Evolutionary conservation across 2,888 invertebrate genomes (phyloP).

Genomic region (Lysandra coridon): DNA sequence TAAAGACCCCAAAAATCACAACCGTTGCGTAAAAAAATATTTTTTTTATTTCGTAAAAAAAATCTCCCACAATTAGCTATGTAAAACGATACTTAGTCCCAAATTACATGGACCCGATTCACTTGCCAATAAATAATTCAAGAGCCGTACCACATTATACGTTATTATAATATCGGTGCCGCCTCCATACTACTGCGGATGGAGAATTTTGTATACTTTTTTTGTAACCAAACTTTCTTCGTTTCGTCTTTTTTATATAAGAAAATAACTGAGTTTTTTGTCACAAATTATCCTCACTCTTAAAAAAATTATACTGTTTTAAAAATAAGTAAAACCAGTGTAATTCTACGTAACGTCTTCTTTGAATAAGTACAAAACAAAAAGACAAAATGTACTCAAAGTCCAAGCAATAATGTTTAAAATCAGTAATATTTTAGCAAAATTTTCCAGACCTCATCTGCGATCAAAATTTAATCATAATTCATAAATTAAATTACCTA

Average conservation of each 20-base stretch:
- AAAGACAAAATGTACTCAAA: no score
- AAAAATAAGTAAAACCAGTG: no score
- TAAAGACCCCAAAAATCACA: background rate
- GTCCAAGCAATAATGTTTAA: no score
- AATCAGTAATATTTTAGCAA: background rate
- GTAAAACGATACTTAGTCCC: conserved; percentile 16
- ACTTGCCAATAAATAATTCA: conserved; percentile 53
- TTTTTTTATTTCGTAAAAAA: background rate
- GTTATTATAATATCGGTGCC: conserved; percentile 52
- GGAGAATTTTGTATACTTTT: background rate
- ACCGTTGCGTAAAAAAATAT: background rate
- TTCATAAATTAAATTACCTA: background rate
- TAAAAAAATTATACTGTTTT: no score
- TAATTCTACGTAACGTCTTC: no score
- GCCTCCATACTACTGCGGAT: conserved; percentile 32
- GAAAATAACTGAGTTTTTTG: no score
- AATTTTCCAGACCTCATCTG: background rate
- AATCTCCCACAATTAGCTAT: background rate
- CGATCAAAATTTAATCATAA: background rate
- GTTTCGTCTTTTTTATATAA: no score
- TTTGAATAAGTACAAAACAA: no score
- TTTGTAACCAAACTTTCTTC: no score
- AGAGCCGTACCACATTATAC: conserved; percentile 51
- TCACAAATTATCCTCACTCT: no score
- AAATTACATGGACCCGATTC: conserved; percentile 31